Percentiles rank a stretch among this genome's conserved stretches.
Evolutionary conservation across 2,113 vertebrate genomes (phyloP).

Genomic region (Cercocebus atys): DNA sequence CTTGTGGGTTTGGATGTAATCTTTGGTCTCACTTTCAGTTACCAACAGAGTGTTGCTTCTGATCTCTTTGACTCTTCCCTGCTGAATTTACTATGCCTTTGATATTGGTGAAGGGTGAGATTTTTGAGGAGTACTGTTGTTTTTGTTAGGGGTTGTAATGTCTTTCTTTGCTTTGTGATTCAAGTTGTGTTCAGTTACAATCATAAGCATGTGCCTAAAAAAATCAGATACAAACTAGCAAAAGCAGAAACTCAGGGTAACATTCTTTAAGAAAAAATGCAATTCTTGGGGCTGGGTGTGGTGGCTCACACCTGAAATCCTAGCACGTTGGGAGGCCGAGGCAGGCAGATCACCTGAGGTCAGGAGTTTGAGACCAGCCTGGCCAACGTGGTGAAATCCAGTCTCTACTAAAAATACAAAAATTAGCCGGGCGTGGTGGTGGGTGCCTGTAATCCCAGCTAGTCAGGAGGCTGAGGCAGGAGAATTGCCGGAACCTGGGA

Average conservation of each 20-base stretch:
- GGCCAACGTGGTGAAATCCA: too few relatives aligned
- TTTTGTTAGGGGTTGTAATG: slow-evolving; percentile 35
- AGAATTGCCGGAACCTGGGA: too few relatives aligned
- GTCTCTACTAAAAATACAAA: too few relatives aligned
- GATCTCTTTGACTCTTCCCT: slow-evolving; percentile 6
- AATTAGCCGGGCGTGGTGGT: too few relatives aligned
- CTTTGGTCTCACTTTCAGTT: slow-evolving; percentile 50
- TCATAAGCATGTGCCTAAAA: background rate
- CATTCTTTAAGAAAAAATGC: background rate
- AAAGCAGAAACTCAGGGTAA: background rate
- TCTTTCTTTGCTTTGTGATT: slow-evolving; percentile 24
- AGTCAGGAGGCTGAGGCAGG: too few relatives aligned
- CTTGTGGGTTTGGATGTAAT: background rate
- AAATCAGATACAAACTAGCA: background rate
- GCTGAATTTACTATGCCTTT: slow-evolving; percentile 51
- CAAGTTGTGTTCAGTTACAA: background rate
- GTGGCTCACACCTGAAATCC: too few relatives aligned
- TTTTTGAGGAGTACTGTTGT: slow-evolving; percentile 5
- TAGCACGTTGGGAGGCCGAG: too few relatives aligned
- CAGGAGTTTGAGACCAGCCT: too few relatives aligned
- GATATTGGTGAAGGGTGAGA: background rate
- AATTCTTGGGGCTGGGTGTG: background rate
- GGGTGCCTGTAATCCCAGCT: too few relatives aligned
- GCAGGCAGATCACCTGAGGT: too few relatives aligned
- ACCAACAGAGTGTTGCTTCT: background rate